phyloP scores from a whole-genome alignment of 2,797 vertebrate genomes.

The Caiman crocodilus region DNA sequence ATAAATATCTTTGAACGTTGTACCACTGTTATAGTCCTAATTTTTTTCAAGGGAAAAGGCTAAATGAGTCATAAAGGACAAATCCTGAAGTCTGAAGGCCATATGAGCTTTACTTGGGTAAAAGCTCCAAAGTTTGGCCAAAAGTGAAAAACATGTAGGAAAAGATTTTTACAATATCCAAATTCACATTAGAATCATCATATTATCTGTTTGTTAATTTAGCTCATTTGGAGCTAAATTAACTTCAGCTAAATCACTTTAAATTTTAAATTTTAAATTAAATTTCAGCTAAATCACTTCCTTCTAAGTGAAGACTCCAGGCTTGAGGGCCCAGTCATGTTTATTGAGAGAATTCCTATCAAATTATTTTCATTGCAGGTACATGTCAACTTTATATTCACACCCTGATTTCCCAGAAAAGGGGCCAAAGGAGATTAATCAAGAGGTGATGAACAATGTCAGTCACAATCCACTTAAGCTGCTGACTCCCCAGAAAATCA shows the following conservation, averaged over 20 bases:
- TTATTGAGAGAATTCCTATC: background rate
- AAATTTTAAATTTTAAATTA: no score
- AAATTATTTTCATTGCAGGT: constrained; percentile 83
- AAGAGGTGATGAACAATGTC: constrained; percentile 92
- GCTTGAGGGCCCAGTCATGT: background rate
- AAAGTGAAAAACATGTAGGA: background rate
- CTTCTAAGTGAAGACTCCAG: background rate
- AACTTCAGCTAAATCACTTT: no score
- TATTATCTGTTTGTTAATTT: background rate
- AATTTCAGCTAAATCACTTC: no score
- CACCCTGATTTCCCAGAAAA: constrained; percentile 93
- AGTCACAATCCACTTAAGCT: constrained; percentile 94
- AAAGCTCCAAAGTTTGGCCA: background rate
- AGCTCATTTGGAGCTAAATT: background rate
- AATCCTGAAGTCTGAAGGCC: background rate
- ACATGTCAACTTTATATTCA: constrained; percentile 95
- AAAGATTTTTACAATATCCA: background rate
- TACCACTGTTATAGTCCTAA: background rate
- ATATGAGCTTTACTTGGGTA: background rate
- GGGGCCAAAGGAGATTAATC: constrained; percentile 93
- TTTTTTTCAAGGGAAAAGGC: background rate
- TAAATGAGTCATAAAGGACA: background rate
- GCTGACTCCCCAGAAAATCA: constrained; percentile 93
- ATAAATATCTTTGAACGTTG: background rate
- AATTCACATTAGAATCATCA: no score